These are phyloP conservation scores for Leptestheria dahalacensis DNA, from an alignment of 1,140 invertebrate species.

Conservation along the genomic window DNA sequence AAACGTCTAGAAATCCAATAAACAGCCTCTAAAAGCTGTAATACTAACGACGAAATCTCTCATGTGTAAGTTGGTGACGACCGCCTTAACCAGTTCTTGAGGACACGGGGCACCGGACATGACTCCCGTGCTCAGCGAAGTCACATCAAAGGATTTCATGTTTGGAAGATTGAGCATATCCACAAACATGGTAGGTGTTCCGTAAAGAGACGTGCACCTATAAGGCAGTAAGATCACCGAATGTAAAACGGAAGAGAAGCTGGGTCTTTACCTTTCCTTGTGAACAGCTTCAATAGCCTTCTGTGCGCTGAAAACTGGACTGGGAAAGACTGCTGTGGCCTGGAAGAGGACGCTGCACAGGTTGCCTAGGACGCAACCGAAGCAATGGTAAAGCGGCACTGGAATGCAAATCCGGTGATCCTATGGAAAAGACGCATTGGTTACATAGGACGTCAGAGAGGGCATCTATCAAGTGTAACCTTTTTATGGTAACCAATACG, in stretches of 20 bases:
- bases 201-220: constrained; percentile 62
- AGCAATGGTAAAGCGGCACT: constrained; percentile 85
- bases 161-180: constrained; percentile 47
- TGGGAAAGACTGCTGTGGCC: constrained; percentile 50
- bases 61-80: constrained; percentile 33
- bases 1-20: background rate
- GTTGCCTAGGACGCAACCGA: constrained; percentile 57
- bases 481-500: constrained; percentile 39
- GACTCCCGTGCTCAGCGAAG: constrained; percentile 38
- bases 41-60: constrained; percentile 14
- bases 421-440: no score
- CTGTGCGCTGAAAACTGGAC: constrained; percentile 47
- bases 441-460: no score
- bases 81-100: constrained; percentile 48
- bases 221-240: background rate
- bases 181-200: constrained; percentile 94
- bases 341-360: constrained; percentile 45
- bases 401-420: constrained; percentile 46
- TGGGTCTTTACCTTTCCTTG: constrained; percentile 44
- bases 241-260: background rate
- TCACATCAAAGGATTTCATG: constrained; percentile 28
- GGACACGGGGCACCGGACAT: constrained; percentile 61
- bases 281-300: constrained; percentile 46
- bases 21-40: background rate
- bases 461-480: no score